Evolutionary conservation across 2,888 invertebrate species (phyloP).

Genomic region (Phragmatobia fuliginosa): DNA sequence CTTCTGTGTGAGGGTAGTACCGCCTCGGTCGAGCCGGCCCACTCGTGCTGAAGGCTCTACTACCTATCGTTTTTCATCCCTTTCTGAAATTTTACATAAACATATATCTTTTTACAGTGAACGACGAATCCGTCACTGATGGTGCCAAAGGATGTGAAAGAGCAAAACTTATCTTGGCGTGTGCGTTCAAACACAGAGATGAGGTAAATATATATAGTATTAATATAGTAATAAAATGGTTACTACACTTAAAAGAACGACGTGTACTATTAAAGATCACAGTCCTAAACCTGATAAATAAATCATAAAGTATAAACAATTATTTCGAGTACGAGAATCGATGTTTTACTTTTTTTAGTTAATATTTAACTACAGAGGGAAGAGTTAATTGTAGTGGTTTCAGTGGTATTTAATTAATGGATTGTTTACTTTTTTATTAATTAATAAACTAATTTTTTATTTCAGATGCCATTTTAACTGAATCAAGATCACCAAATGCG

Average conservation of each 20-base stretch:
- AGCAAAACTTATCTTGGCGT: constrained; percentile 5
- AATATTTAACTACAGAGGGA: too few species aligned
- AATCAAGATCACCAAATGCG: neutral
- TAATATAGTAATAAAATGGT: neutral
- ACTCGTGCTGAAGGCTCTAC: too few species aligned
- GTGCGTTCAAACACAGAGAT: constrained; percentile 12
- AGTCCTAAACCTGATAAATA: too few species aligned
- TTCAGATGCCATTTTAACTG: constrained; percentile 3
- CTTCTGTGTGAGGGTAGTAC: too few species aligned
- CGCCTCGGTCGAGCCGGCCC: too few species aligned
- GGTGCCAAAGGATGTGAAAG: constrained; percentile 17
- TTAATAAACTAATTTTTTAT: neutral
- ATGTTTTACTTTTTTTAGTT: too few species aligned
- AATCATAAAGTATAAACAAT: too few species aligned
- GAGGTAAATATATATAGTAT: constrained; percentile 2
- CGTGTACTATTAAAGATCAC: too few species aligned
- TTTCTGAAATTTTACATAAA: neutral
- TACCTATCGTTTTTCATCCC: too few species aligned
- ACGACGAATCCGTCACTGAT: constrained; percentile 12
- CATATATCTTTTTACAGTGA: neutral
- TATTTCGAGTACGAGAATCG: too few species aligned
- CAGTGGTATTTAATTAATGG: too few species aligned
- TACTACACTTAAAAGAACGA: neutral
- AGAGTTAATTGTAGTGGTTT: too few species aligned
- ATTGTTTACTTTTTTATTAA: neutral